Evolutionary conservation across 2,113 vertebrate genomes (phyloP).

Genomic region (Regulus satrapa): DNA sequence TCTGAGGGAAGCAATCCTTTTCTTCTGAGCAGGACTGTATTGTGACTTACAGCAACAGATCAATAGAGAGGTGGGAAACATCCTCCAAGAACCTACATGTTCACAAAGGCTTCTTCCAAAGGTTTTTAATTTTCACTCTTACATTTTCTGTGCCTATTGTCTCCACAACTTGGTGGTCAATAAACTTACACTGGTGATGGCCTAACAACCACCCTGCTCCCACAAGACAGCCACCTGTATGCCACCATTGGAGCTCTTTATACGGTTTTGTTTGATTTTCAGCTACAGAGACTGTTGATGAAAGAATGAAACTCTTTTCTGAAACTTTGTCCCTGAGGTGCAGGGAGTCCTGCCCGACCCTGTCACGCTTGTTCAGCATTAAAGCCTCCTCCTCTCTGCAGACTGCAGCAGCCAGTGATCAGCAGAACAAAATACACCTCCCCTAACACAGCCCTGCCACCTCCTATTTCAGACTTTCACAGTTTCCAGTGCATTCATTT

Average conservation of each 20-base stretch:
- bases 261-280: background rate
- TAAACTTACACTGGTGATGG: background rate
- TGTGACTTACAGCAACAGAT: conserved; percentile 5
- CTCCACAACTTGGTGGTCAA: conserved; percentile 1
- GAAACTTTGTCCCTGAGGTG: background rate
- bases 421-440: background rate
- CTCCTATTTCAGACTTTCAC: background rate
- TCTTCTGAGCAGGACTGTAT: background rate
- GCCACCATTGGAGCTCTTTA: background rate
- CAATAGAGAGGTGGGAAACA: conserved; percentile 25
- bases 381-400: background rate
- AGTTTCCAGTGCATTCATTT: background rate
- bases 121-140: background rate
- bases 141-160: background rate
- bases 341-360: background rate
- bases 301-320: background rate
- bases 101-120: background rate
- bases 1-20: background rate
- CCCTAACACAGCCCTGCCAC: background rate
- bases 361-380: background rate
- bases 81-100: background rate
- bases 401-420: background rate
- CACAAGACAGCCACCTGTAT: background rate
- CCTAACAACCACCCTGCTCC: background rate
- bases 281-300: background rate